phyloP scores from a whole-genome alignment of 2,113 vertebrate genomes.

The Thinocorus orbignyianus region DNA sequence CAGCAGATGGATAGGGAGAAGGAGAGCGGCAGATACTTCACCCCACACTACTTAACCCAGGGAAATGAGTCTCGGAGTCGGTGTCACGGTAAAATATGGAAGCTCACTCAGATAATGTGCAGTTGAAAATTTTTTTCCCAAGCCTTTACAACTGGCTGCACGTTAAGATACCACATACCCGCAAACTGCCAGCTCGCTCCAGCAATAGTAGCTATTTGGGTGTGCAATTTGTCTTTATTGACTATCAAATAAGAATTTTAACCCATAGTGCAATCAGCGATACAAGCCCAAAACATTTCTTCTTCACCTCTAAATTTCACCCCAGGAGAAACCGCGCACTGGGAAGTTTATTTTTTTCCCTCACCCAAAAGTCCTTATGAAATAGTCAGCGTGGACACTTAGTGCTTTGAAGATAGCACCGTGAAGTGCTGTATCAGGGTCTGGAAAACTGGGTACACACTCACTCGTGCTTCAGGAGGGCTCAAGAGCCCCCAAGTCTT shows the following conservation, averaged over 20 bases:
- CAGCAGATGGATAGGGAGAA: constrained; percentile 58
- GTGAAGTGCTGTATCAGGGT: not conserved
- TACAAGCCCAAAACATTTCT: not conserved
- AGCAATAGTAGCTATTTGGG: not conserved
- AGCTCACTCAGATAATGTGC: constrained; percentile 68
- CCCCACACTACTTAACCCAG: constrained; percentile 69
- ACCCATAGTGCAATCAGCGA: not conserved
- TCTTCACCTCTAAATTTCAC: not conserved
- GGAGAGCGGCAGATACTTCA: constrained; percentile 66
- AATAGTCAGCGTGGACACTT: not conserved
- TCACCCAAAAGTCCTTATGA: not conserved
- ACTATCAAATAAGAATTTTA: constrained; percentile 13
- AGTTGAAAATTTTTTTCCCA: constrained; percentile 15
- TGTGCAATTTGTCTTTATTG: constrained; percentile 42
- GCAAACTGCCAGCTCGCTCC: constrained; percentile 12
- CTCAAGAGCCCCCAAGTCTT: fast-evolving
- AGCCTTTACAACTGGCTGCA: constrained; percentile 18
- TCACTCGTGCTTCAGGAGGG: not conserved
- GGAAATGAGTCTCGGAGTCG: constrained; percentile 60
- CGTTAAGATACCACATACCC: constrained; percentile 14
- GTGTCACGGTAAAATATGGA: constrained; percentile 78
- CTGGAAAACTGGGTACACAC: not conserved
- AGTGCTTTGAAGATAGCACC: not conserved
- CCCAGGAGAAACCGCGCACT: not conserved
- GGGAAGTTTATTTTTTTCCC: not conserved